Conservation (phyloP, 2,888 invertebrate genomes). For the Catocala sponsa region DNA sequence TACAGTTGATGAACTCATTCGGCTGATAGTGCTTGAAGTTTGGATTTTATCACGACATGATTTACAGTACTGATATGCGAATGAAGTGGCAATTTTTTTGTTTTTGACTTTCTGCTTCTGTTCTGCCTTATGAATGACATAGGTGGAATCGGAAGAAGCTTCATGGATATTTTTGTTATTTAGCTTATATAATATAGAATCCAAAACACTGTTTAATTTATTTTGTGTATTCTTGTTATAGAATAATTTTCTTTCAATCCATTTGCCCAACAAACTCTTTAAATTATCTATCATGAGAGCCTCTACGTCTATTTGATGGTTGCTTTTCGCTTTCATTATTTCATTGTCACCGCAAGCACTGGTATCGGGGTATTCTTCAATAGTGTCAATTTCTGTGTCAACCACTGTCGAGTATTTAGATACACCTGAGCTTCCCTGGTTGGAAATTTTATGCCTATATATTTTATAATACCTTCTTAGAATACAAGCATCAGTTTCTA, state of each 20-base stretch:
- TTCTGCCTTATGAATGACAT: slow-evolving; percentile 59
- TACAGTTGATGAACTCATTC: slow-evolving; percentile 50
- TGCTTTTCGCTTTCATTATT: slow-evolving; percentile 37
- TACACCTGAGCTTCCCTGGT: slow-evolving; percentile 53
- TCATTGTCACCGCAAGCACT: slow-evolving; percentile 70
- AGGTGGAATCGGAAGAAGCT: slow-evolving; percentile 65
- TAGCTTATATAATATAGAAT: slow-evolving; percentile 64
- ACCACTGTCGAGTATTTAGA: slow-evolving; percentile 62
- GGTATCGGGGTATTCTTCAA: slow-evolving; percentile 58
- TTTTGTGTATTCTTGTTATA: slow-evolving; percentile 63
- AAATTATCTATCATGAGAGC: slow-evolving; percentile 70
- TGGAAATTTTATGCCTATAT: slow-evolving; percentile 58
- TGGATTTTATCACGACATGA: not conserved
- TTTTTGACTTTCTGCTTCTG: slow-evolving; percentile 53
- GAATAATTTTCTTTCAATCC: slow-evolving; percentile 67
- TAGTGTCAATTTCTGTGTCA: slow-evolving; percentile 59
- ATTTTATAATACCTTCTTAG: slow-evolving; percentile 67
- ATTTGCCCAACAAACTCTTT: slow-evolving; percentile 65
- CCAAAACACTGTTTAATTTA: slow-evolving; percentile 65
- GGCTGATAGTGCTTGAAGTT: slow-evolving; percentile 13
- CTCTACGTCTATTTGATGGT: slow-evolving; percentile 59
- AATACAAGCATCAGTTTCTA: slow-evolving; percentile 77
- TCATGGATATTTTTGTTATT: slow-evolving; percentile 35
- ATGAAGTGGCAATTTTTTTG: slow-evolving; percentile 53
- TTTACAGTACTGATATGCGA: slow-evolving; percentile 48